Evolutionary conservation across 2,797 vertebrate genomes (phyloP).

Genomic region (Alca torda): DNA sequence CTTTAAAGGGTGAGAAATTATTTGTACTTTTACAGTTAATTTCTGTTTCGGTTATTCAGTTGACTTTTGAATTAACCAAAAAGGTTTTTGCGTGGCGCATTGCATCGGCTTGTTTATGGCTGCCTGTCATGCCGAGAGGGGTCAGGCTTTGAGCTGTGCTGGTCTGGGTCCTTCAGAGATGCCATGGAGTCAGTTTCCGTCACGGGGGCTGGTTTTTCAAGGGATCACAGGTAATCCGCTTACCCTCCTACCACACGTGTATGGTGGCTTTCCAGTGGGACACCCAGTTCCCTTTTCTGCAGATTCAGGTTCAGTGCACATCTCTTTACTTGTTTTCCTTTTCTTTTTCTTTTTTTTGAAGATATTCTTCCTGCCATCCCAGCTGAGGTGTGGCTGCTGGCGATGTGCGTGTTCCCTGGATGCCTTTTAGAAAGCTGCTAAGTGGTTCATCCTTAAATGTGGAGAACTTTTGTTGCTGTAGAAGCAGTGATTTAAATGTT

Average conservation of each 20-base stretch:
- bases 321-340: background rate
- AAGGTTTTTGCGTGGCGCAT: background rate
- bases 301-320: background rate
- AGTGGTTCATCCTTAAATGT: background rate
- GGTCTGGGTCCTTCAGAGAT: background rate
- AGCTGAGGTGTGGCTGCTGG: background rate
- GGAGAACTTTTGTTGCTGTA: background rate
- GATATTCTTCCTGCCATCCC: fast-evolving
- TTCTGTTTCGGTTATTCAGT: background rate
- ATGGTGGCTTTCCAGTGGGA: background rate
- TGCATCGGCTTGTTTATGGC: background rate
- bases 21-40: background rate
- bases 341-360: background rate
- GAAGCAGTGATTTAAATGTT: background rate
- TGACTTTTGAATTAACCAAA: background rate
- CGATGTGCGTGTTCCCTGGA: fast-evolving
- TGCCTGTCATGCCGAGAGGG: background rate
- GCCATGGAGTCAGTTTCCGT: background rate
- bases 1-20: background rate
- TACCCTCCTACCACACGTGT: fast-evolving
- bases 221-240: background rate
- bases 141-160: background rate
- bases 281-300: background rate
- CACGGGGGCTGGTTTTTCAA: background rate
- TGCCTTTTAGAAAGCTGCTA: background rate